Conservation (phyloP, 2,797 vertebrate genomes). For the Echeneis naucrates region DNA sequence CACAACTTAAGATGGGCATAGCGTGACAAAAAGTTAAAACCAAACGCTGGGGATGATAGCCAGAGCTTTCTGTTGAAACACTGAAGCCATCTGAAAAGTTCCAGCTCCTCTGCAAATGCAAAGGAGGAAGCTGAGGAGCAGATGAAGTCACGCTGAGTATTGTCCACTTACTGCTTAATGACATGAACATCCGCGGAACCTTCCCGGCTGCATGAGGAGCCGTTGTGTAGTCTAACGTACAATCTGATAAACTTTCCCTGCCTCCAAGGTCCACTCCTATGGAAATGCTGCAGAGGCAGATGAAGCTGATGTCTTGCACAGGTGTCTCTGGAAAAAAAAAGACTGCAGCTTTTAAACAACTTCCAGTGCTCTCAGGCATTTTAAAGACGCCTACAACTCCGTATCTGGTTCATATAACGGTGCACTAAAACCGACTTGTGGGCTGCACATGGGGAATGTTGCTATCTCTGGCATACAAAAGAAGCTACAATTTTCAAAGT, state of each 20-base stretch:
- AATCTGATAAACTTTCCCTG: conserved; percentile 45
- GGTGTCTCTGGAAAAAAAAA: conserved; percentile 68
- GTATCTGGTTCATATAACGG: conserved; percentile 76
- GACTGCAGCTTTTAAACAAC: conserved; percentile 54
- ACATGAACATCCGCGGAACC: conserved; percentile 47
- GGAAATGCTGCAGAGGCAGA: conserved; percentile 37
- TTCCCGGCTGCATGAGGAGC: conserved; percentile 37
- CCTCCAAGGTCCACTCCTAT: background rate
- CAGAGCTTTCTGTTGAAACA: conserved; percentile 54
- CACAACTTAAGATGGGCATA: conserved; percentile 23
- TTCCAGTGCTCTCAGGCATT: conserved; percentile 39
- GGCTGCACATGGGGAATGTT: conserved; percentile 71
- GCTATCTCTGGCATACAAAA: conserved; percentile 41
- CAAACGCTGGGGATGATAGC: conserved; percentile 33
- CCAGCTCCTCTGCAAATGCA: conserved; percentile 59
- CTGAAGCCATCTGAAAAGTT: conserved; percentile 33
- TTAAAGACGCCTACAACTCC: conserved; percentile 76
- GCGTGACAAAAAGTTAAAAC: conserved; percentile 38
- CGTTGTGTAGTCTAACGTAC: conserved; percentile 23
- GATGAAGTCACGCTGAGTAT: conserved; percentile 54
- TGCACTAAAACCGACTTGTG: conserved; percentile 73
- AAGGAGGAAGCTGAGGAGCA: conserved; percentile 35
- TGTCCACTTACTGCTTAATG: conserved; percentile 23
- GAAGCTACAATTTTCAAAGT: conserved; percentile 39
- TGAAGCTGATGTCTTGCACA: conserved; percentile 67